Conservation (phyloP, 2,113 vertebrate genomes). For the Perca flavescens region DNA sequence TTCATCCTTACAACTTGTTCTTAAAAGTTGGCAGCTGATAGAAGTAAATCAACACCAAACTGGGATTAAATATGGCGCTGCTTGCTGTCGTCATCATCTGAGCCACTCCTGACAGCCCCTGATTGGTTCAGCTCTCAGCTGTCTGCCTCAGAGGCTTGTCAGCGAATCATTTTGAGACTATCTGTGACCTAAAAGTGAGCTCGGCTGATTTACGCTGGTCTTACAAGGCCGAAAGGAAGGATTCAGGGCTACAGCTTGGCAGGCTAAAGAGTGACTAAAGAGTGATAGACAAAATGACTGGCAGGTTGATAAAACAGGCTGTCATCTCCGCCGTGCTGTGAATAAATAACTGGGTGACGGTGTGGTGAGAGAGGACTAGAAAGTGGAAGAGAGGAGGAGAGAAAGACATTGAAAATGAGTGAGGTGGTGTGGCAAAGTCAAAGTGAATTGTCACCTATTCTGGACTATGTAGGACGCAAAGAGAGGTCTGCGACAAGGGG, state of each 20-base stretch:
- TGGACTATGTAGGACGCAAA: background rate
- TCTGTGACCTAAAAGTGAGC: background rate
- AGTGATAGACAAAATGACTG: constrained; percentile 29
- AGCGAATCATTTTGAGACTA: background rate
- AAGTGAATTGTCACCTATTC: constrained; percentile 11
- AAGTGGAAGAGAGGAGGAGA: constrained; percentile 3
- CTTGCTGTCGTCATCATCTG: background rate
- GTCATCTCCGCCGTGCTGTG: constrained; percentile 13
- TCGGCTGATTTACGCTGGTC: constrained; percentile 9
- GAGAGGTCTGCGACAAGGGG: background rate
- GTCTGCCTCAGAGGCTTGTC: background rate
- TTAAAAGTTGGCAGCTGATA: constrained; percentile 9
- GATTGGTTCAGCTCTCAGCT: background rate
- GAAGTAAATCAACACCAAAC: background rate
- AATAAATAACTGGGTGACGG: constrained; percentile 40
- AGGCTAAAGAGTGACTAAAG: constrained; percentile 22
- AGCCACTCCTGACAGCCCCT: background rate
- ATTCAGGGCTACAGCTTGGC: constrained; percentile 6
- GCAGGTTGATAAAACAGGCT: constrained; percentile 51
- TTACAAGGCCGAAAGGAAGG: constrained; percentile 11
- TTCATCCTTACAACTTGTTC: background rate
- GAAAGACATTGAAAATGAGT: constrained; percentile 8
- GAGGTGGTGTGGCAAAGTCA: background rate
- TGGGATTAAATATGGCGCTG: background rate
- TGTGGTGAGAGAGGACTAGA: background rate